Conservation (phyloP, 2,888 invertebrate genomes). For the Chelonus formosanus region DNA sequence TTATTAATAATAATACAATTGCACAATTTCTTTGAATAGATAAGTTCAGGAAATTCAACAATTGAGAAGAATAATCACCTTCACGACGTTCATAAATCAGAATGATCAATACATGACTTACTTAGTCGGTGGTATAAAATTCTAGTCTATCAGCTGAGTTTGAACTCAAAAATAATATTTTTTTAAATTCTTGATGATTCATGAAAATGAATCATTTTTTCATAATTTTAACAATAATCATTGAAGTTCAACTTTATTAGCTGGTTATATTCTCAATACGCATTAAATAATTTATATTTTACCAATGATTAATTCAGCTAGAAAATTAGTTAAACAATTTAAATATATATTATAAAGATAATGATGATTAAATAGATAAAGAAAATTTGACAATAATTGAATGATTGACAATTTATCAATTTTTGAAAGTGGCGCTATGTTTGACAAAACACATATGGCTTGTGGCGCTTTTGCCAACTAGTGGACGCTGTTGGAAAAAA, state of each 20-base stretch:
- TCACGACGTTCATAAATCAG: constrained; percentile 29
- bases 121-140: constrained; percentile 11
- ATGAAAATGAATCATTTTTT: too few species aligned
- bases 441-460: not conserved
- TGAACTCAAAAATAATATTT: not conserved
- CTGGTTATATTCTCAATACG: too few species aligned
- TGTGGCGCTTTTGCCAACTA: constrained; percentile 18
- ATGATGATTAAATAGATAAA: not conserved
- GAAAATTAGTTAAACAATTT: too few species aligned
- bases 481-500: not conserved
- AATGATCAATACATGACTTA: constrained; percentile 31
- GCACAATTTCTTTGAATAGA: too few species aligned
- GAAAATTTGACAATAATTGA: not conserved
- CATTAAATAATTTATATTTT: too few species aligned
- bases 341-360: too few species aligned
- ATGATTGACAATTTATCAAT: not conserved
- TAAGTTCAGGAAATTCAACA: not conserved
- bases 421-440: not conserved
- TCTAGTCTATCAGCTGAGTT: constrained; percentile 17
- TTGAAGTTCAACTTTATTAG: too few species aligned
- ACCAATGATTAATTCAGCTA: too few species aligned
- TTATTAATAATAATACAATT: not conserved
- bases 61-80: constrained; percentile 7
- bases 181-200: too few species aligned
- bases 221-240: too few species aligned